phyloP scores from a whole-genome alignment of 23 tunicate genomes.

The Clavelina lepadiformis region DNA sequence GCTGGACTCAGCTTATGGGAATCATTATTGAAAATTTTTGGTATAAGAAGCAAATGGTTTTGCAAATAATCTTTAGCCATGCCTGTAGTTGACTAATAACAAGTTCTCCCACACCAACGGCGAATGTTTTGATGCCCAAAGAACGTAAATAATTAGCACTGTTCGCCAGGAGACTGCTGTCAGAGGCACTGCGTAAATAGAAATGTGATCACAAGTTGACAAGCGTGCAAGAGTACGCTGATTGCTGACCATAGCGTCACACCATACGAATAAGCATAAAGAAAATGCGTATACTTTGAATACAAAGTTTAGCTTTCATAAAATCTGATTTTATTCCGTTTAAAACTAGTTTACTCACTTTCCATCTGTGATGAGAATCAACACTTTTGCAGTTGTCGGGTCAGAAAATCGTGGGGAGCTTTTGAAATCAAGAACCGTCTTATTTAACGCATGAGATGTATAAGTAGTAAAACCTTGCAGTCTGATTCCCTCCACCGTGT shows the following conservation, averaged over 20 bases:
- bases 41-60: no score
- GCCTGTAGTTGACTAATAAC: constrained; percentile 3
- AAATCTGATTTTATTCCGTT: no score
- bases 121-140: constrained; percentile 12
- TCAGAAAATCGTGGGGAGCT: constrained; percentile 22
- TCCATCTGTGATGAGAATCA: constrained; percentile 80
- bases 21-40: no score
- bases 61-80: no score
- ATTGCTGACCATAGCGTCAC: no score
- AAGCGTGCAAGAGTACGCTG: no score
- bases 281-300: no score
- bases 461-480: constrained; percentile 37
- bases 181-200: constrained; percentile 10
- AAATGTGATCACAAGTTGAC: no score
- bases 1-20: no score
- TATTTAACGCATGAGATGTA: constrained; percentile 80
- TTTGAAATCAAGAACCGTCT: constrained; percentile 65
- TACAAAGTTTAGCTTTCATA: no score
- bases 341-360: no score
- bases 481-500: constrained; percentile 21
- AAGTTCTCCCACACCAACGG: constrained; percentile 29
- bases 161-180: neutral
- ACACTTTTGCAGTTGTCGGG: constrained; percentile 25
- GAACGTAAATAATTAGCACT: neutral
- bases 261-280: no score